Evolutionary conservation across 2,888 invertebrate species (phyloP), one percentile per base, ranked within the genome.

Genomic region (Tiphia femorata): DNA sequence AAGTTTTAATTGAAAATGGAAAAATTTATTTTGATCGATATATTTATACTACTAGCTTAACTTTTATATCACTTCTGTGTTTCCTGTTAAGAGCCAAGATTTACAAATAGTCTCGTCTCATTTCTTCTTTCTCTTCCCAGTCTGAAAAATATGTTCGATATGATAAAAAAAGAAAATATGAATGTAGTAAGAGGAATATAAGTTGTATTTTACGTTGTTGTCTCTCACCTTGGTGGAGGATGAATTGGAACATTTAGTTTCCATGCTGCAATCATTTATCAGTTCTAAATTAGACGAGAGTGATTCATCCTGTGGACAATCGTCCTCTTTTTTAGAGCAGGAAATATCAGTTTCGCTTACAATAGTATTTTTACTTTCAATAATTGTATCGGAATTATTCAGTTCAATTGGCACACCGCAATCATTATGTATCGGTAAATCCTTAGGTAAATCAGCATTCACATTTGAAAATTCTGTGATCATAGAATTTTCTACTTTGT

Each of bases 51-150:
- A 62, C 21, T 40, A 46, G 42, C 46, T 21, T 21, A 29, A 21
- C 12, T 21, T 23, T 27, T 40, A 23, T 50, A 43, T 46, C 48
- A 33, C 27, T 30, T 42, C 17, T 17, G 27, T 35, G 14, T 47
- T 14, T 17, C 19, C n/a, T 20, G 27, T 29, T 21, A 17, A 43
- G 46, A 35, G 35, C 41, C 40, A 41, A 25, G 25, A 33, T 27
- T 40, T 30, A 14, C n/a, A 2, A 6, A n/a, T 42, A 27, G 12
- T 2, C 16, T 17, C 12, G 4, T 7, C 40, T 58, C 33, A 56
- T 27, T 57, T 58, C 49, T 51, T 64, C 49, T 50, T 62, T 43
- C 54, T 62, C 29, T 56, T 61, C 19, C 46, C 48, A 35, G 51
- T 50, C 64, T 64, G 51, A 17, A 54, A 58, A 12, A 47, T n/a